Evolutionary conservation across 2,888 invertebrate genomes (phyloP).

Genomic region (Synanthedon myopaeformis): DNA sequence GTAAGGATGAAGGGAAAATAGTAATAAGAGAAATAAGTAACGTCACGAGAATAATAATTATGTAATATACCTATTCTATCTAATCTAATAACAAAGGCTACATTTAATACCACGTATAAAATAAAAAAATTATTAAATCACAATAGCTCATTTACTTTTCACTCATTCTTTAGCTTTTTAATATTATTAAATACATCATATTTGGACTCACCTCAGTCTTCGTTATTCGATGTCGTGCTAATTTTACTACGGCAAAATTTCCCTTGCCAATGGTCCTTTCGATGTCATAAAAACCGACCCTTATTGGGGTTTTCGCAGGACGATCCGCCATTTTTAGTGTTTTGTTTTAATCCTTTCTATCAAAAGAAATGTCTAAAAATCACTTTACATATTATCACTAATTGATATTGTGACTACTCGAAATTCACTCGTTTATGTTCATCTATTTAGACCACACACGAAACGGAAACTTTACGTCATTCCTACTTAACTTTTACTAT

Average conservation of each 20-base stretch:
- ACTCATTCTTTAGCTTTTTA: too few relatives aligned
- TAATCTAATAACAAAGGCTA: too few relatives aligned
- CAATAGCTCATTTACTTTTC: too few relatives aligned
- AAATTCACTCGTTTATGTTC: too few relatives aligned
- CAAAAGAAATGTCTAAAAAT: slow-evolving; percentile 1
- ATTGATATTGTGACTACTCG: slow-evolving; percentile 3
- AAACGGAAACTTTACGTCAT: neutral
- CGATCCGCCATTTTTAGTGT: slow-evolving; percentile 68
- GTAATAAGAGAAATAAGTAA: too few relatives aligned
- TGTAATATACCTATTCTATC: too few relatives aligned
- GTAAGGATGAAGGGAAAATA: too few relatives aligned
- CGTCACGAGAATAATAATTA: too few relatives aligned
- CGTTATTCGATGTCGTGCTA: slow-evolving; percentile 97
- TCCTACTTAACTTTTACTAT: too few relatives aligned
- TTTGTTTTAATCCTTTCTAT: slow-evolving; percentile 22
- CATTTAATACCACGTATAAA: too few relatives aligned
- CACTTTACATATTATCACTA: slow-evolving; percentile 10
- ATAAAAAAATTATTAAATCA: too few relatives aligned
- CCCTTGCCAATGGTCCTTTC: slow-evolving; percentile 98
- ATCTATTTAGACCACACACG: neutral
- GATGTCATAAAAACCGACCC: slow-evolving; percentile 98
- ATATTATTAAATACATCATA: neutral
- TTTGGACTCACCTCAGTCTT: slow-evolving; percentile 90
- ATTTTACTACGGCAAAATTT: slow-evolving; percentile 98
- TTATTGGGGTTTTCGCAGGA: slow-evolving; percentile 77